Base-by-base conservation (phyloP, 2,888 invertebrate genomes). In the Candidula unifasciata region DNA sequence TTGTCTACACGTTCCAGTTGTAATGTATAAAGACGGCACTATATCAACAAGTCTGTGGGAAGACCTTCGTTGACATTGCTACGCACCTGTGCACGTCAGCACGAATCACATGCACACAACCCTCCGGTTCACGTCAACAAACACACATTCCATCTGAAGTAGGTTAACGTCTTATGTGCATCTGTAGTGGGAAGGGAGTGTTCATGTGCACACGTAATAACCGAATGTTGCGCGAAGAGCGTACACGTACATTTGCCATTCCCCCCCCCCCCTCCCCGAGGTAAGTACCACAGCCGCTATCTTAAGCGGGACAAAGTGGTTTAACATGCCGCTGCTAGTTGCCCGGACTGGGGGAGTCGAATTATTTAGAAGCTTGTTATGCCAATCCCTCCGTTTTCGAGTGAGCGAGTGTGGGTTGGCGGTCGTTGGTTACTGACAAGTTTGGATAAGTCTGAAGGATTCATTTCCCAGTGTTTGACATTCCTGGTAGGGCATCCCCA, bases 401-500 rank as follows among this genome's bases (percentile, higher is more conserved):
- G 71, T 76, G 80, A 68, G 79, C n/a, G 80, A 68, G 84, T 84
- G 86, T 84, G 83, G 69, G 85, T 87, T 87, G 87, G 87, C 86
- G 66, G 64, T 57, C 64, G 68, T 86, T 86, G 87, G 84, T 77
- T 82, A 86, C 87, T 87, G 87, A 87, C 87, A 87, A 85, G 87
- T 87, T 87, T 87, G 86, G 86, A 85, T 87, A 86, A 87, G 87
- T 85, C 82, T 82, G 84, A 85, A 84, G 86, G 87, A 85, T 87
- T 86, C 86, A 88, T 85, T 88, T 86, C 83, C 88, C 86, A 84
- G 84, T 87, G 87, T 87, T 87, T 88, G 88, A 88, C 88, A 88
- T 88, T 88, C 88, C 87, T 86, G 60, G 79, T 78, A 77, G 86
- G 87, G 86, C 83, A 84, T 85, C 82, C 86, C 85, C 84, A 84